Percentiles rank a stretch among this genome's conserved stretches.
These are phyloP conservation scores for Chymomyza caudatula DNA, from an alignment of 2,888 invertebrate species.

Conservation along the genomic window DNA sequence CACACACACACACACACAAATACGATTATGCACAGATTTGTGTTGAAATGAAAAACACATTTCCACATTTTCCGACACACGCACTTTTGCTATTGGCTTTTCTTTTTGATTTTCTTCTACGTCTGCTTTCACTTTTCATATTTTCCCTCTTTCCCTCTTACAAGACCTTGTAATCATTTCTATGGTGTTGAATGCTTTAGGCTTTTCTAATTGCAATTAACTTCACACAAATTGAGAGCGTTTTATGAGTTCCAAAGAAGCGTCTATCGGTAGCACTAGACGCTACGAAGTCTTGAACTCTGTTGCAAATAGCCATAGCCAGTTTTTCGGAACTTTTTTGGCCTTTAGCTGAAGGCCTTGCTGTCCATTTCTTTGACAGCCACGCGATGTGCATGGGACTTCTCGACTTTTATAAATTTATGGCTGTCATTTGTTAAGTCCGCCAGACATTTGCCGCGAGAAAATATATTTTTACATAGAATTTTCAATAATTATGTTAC, in stretches of 20 bases:
- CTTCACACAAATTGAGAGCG: slow-evolving; percentile 23
- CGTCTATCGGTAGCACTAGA: background rate
- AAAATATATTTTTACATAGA: background rate
- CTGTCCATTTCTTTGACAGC: slow-evolving; percentile 3
- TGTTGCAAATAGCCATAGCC: background rate
- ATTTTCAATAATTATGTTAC: slow-evolving; percentile 21
- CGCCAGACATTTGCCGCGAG: background rate
- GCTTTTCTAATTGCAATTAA: slow-evolving; percentile 54
- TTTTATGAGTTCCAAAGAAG: background rate
- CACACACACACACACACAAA: background rate
- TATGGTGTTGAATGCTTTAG: slow-evolving; percentile 24
- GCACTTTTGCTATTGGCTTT: background rate
- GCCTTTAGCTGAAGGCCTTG: slow-evolving; percentile 14
- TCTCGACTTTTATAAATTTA: slow-evolving; percentile 34
- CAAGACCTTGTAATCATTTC: background rate
- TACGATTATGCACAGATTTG: slow-evolving; percentile 30
- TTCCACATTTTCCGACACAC: background rate
- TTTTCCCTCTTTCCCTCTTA: background rate
- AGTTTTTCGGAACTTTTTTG: background rate
- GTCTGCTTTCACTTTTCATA: background rate
- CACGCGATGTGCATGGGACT: background rate
- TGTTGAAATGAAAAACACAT: slow-evolving; percentile 28
- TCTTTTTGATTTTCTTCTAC: background rate
- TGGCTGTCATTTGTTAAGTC: slow-evolving; percentile 27
- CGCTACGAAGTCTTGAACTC: background rate